A percentile compares a stretch with the other conserved stretches of the same genome.
Conservation (phyloP, 2,888 invertebrate species). For the Papilio demoleus region DNA sequence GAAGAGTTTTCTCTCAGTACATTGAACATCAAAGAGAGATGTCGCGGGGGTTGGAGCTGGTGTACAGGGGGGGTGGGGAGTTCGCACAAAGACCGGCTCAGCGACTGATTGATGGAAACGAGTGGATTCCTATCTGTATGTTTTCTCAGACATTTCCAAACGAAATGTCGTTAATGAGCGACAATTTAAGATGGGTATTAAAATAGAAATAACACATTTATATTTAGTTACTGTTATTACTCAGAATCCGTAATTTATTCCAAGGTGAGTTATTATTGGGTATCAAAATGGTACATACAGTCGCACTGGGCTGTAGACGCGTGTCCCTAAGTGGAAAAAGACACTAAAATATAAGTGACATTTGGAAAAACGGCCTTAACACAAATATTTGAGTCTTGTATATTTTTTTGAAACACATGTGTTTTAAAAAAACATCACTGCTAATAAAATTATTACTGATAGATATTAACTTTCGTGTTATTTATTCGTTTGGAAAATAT, state of each 20-base stretch:
- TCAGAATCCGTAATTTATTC: too few species aligned
- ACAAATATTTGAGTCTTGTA: too few species aligned
- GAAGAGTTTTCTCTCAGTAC: constrained; percentile 1
- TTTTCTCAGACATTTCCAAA: background rate
- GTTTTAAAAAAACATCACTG: too few species aligned
- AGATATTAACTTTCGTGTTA: too few species aligned
- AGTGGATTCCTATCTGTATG: background rate
- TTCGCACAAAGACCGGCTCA: background rate
- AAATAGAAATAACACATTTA: background rate
- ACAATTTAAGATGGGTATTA: background rate
- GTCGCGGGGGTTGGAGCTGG: background rate
- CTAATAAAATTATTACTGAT: too few species aligned
- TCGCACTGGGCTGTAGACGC: too few species aligned
- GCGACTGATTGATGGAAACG: background rate
- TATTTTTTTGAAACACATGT: too few species aligned
- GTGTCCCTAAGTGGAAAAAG: background rate
- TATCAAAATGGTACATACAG: too few species aligned
- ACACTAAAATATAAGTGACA: background rate
- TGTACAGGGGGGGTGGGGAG: background rate
- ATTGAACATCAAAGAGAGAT: constrained; percentile 9
- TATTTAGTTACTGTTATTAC: too few species aligned
- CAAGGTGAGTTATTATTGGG: too few species aligned
- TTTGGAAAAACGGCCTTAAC: background rate
- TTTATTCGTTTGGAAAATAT: too few species aligned
- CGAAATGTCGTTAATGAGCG: background rate